Evolutionary conservation across 2,797 vertebrate genomes (phyloP), one percentile per base, ranked within the genome.

Genomic region (Hoplostethus atlanticus): DNA sequence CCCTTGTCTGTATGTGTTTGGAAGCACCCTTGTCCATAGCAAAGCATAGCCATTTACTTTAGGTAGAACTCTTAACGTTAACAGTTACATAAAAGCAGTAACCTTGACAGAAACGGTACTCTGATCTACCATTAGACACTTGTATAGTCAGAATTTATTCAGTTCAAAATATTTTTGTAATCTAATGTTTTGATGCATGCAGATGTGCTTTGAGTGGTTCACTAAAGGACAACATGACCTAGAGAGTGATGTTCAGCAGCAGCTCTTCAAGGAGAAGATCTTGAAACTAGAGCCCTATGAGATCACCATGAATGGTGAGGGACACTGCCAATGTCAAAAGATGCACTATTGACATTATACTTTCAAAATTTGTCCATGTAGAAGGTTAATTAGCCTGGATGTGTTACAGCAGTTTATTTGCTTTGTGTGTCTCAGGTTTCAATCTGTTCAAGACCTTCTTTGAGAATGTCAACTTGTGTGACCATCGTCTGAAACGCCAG

Each of bases 161-260:
- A n/a, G 8, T 50, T n/a, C n/a, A 50, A 50, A 50, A 50, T 50
- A 50, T 50, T 21, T 50, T 56, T 3, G 13, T 15, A 7, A 13
- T 28, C 52, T 34, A 51, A 48, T 17, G 9, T 62, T 68, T 72
- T 13, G 3, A 25, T 86, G 61, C 51, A 12, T 89, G 80, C 90
- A 99, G 98, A 95, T 99, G 97, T 99, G 98, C 91, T 99, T 99
- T 85, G 98, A 99, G 89, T 99, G 98, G 98, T 99, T 99, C 91
- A 99, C 98, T 63, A 99, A 99, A 94, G 98, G 98, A 48, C 98
- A 99, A 15, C 98, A 99, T 57, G 98, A 99, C 85, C 95, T 99
- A 1, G 98, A 99, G 93, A 98, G 97, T 70, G 98, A 99, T 31
- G 96, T 99, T 55, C 98, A 99, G 86, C 98, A 99, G 77, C 98